A percentile compares a stretch with the other conserved stretches of the same genome.
Evolutionary conservation across 1,140 invertebrate genomes (phyloP).

Genomic region (Delia radicum): DNA sequence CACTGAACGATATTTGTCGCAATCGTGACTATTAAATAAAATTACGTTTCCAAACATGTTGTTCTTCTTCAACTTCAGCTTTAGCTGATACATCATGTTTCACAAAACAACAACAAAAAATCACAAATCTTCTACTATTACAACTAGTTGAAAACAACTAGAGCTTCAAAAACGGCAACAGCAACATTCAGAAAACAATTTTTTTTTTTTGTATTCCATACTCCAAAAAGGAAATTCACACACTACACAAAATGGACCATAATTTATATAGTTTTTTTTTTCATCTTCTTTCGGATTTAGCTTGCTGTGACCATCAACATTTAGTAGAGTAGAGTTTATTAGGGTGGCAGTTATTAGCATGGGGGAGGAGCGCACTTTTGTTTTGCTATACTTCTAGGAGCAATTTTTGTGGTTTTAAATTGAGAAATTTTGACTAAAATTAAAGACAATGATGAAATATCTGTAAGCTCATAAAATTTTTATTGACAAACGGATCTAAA

Average conservation of each 20-base stretch:
- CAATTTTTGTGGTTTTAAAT: too few relatives aligned
- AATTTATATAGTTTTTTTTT: background rate
- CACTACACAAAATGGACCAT: background rate
- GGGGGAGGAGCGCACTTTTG: too few relatives aligned
- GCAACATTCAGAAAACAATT: background rate
- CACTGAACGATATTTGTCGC: conserved; percentile 11
- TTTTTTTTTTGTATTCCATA: background rate
- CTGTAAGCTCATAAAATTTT: too few relatives aligned
- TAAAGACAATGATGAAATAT: too few relatives aligned
- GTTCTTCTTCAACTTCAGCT: background rate
- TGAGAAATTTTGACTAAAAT: too few relatives aligned
- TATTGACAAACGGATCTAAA: too few relatives aligned
- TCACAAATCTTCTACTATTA: background rate
- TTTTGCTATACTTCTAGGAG: too few relatives aligned
- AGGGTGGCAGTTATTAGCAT: too few relatives aligned
- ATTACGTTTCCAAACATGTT: background rate
- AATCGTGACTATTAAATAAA: conserved; percentile 17
- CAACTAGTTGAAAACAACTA: background rate
- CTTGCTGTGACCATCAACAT: background rate
- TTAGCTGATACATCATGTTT: background rate
- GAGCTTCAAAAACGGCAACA: background rate
- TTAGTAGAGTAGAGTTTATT: too few relatives aligned
- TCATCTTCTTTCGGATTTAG: background rate
- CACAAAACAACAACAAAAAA: too few relatives aligned
- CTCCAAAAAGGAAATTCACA: background rate